Base-by-base conservation (phyloP, 2,797 vertebrate genomes). In the Streptopelia turtur region DNA sequence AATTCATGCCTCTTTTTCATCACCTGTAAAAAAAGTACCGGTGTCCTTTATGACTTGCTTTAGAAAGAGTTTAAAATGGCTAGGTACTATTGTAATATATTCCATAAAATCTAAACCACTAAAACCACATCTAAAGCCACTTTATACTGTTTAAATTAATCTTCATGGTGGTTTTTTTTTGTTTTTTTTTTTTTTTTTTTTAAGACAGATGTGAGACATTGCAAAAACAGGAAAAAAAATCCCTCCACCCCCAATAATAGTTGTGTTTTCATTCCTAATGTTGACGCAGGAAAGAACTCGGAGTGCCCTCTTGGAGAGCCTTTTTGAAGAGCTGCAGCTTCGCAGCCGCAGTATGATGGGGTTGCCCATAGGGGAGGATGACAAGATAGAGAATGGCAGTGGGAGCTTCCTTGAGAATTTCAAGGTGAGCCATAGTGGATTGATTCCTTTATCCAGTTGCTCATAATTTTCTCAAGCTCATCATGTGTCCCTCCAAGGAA, bases 291-390 rank as follows among this genome's bases (percentile, higher is more conserved):
- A 99, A 94, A 99, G 99, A 37, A 99, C 99, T 1, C 98, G 99
- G 16, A 98, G 98, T 11, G 99, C 99, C 50, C 98, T 99, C 72
- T 85, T 99, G 96, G 99, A 99, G 97, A 99, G 98, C 2, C 97
- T 99, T 76, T 99, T 99, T 53, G 99, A 99, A 95, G 99, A 99
- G 97, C 94, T 99, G 72, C 98, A 99, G 96, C 96, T 99, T 90
- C 98, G 98, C 97, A 99, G 99, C 91, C 99, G 99, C 97, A 98
- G 98, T 87, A 99, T 99, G 98, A 99, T 99, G 98, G 99, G 99
- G 20, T 96, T 99, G 81, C 98, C 98, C 41, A 23, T 90, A 10
- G 83, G 98, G 93, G 84, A 98, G 7, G 99, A 99, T 39, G 99
- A 99, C 89, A 99, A 99, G 95, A 98, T 99, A 93, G 99, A 99